A percentile compares a stretch with the other conserved stretches of the same genome.
Conservation (phyloP, 2,888 invertebrate species). For the Drosophila silvestris region DNA sequence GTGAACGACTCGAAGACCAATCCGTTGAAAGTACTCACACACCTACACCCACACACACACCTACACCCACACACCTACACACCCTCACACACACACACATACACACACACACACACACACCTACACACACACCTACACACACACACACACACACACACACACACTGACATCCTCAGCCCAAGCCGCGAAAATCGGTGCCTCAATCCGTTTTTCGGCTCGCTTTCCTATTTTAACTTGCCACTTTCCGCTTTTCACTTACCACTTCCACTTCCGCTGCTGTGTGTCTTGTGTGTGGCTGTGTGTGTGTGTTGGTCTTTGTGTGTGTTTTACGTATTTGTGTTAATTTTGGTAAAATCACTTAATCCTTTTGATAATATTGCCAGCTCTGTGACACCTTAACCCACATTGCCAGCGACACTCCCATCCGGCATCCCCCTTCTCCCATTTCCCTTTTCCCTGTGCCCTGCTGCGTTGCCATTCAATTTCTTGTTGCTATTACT, state of each 20-base stretch:
- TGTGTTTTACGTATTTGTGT: slow-evolving; percentile 40
- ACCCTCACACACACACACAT: not conserved
- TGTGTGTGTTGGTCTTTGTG: not conserved
- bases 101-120: slow-evolving; percentile 3
- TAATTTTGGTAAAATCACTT: slow-evolving; percentile 75
- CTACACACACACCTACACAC: too few species aligned
- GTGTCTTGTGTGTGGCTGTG: not conserved
- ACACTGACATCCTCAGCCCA: not conserved
- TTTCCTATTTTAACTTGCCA: slow-evolving; percentile 16
- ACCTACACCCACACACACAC: too few species aligned
- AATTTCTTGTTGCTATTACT: slow-evolving; percentile 5
- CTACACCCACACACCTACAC: not conserved
- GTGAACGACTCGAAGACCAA: too few species aligned
- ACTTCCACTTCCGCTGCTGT: slow-evolving; percentile 14
- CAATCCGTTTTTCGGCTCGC: slow-evolving; percentile 22
- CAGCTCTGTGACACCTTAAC: slow-evolving; percentile 61
- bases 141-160: not conserved
- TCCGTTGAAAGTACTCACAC: too few species aligned
- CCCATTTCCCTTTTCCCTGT: not conserved
- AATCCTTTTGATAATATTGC: slow-evolving; percentile 73
- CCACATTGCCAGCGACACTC: slow-evolving; percentile 36
- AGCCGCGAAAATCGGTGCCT: not conserved
- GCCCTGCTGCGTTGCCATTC: not conserved
- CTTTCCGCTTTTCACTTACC: slow-evolving; percentile 4
- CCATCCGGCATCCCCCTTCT: not conserved